Conservation (phyloP, 64 coral and sea anemone species). For the Porites lutea region DNA sequence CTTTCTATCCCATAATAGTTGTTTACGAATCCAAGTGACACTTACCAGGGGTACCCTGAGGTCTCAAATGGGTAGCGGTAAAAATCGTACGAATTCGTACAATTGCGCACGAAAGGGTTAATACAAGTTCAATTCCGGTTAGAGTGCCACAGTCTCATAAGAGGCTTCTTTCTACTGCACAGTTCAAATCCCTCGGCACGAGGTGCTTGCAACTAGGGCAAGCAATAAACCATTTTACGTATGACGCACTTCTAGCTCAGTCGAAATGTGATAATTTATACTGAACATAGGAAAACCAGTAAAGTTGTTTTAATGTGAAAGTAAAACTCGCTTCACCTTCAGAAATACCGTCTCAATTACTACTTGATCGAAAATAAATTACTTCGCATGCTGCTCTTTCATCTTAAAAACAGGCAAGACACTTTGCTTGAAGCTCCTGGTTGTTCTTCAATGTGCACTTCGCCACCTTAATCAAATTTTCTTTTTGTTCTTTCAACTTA, state of each 20-base stretch:
- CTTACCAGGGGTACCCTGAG: not conserved
- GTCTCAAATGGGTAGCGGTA: not conserved
- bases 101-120: not conserved
- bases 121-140: not conserved
- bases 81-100: not conserved
- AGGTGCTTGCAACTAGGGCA: too few species aligned
- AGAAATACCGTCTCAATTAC: too few species aligned
- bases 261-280: too few species aligned
- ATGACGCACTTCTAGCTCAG: too few species aligned
- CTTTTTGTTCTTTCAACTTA: not conserved
- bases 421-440: not conserved
- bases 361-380: too few species aligned
- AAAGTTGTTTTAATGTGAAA: too few species aligned
- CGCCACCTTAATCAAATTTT: slow-evolving; percentile 9
- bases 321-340: too few species aligned
- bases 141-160: too few species aligned
- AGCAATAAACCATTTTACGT: too few species aligned
- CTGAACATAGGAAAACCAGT: too few species aligned
- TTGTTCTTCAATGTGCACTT: not conserved
- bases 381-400: not conserved
- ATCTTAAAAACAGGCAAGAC: not conserved
- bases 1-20: not conserved
- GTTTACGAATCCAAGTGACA: not conserved
- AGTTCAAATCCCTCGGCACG: too few species aligned
- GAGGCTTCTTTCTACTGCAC: too few species aligned